Evolutionary conservation across 1,140 invertebrate genomes (phyloP), one percentile per base, ranked within the genome.

Genomic region (Radopholus similis): DNA sequence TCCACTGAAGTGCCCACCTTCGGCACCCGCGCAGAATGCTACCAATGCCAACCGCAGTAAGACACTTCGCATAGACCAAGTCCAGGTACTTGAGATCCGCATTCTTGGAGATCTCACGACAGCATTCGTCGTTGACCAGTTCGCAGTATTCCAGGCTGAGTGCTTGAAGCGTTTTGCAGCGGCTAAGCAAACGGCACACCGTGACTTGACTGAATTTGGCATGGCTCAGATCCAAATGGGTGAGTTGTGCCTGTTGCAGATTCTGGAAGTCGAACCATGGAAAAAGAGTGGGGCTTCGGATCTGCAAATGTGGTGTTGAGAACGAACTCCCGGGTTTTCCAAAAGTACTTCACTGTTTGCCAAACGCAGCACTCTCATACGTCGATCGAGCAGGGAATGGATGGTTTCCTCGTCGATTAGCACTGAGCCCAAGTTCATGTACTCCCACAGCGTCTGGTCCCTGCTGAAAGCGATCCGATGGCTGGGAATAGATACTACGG

Each of bases 181-280:
- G 59, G 35, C 32, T 18, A 30, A 62, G 49, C 15, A 62, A 23
- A 11, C 59, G 59, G 32, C 26, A 8, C 23, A 62, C 21, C 15
- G 32, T 47, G 30, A 23, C 21, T 26, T 18, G 3, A 23, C 32
- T 49, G 8, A 47, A 62, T 32, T 42, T 62, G 30, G 59, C 40
- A 35, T 62, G 59, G 11, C 59, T 62, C 11, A 62, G 59, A 30
- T 62, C 59, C 40, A 62, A 62, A 62, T 62, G 59, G 32, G 59
- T 62, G 21, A 62, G 32, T 11, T 62, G 42, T 2, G 59, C n/a
- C 21, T 13, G 21, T 21, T 21, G 9, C 26, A 47, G 26, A 15
- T 62, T 35, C 49, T n/a, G 23, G 32, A 49, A 4, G 21, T 28
- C 15, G 18, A 32, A 60, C n/a, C 30, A 30, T 28, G 38, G 28